Evolutionary conservation across 2,797 vertebrate genomes (phyloP).

Genomic region (Cetoscarus ocellatus): DNA sequence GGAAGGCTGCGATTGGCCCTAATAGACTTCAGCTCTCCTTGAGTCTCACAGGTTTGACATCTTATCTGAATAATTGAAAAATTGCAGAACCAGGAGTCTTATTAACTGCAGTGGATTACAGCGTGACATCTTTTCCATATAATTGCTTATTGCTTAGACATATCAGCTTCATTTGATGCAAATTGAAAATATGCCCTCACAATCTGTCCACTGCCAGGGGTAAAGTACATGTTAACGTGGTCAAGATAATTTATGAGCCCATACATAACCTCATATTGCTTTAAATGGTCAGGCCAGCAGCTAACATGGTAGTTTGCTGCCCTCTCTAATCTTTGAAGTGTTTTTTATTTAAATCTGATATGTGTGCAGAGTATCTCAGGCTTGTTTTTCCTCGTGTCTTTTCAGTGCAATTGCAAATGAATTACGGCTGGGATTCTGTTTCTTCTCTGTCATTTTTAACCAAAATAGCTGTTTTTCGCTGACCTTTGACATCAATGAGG

Average conservation of each 20-base stretch:
- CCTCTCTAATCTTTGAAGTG: neutral
- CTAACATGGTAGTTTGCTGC: slow-evolving; percentile 12
- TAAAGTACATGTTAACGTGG: neutral
- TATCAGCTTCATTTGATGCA: slow-evolving; percentile 17
- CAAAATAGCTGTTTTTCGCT: no score
- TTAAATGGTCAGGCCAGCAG: neutral
- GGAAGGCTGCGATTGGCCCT: no score
- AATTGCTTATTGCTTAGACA: neutral
- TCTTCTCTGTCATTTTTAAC: no score
- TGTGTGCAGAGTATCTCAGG: no score
- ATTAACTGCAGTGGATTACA: neutral
- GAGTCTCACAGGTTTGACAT: neutral
- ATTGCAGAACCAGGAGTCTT: neutral
- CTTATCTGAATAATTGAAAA: neutral
- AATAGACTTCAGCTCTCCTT: no score
- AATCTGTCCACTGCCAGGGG: neutral
- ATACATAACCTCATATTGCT: neutral
- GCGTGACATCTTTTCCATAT: neutral
- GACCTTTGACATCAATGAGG: no score
- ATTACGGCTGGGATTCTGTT: no score
- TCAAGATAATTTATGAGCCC: neutral
- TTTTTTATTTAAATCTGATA: no score
- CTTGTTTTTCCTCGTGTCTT: no score
- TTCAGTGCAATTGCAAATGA: no score
- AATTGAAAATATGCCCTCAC: neutral